Evolutionary conservation across 2,113 vertebrate species (phyloP), one percentile per base, ranked within the genome.

Genomic region (Lethenteron camtschaticum): DNA sequence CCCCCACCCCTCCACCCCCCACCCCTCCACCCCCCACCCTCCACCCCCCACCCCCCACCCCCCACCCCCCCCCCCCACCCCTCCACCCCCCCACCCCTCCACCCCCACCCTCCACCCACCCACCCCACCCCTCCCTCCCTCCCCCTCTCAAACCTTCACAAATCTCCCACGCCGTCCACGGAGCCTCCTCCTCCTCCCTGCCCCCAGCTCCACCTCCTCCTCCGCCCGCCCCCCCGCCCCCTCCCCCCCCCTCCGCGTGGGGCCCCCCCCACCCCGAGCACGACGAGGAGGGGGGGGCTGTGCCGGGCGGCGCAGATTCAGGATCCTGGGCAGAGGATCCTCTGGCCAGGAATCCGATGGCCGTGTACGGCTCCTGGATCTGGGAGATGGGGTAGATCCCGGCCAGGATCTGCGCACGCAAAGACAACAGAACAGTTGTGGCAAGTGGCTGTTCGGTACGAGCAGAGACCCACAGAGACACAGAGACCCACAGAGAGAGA

Each of bases 331-430:
- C 69, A 86, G 77, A 81, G 78, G 6, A 85, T 80, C n/a, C 85
- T 82, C 73, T 82, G 77, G 9, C 88, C 76, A 95, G 77, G 74
- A 84, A 89, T 2, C 89, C 89, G 58, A 95, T 85, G 0, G 88
- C 82, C 0, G 83, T 88, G 76, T 92, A 95, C 1, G 90, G 90
- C 70, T 95, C 88, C 77, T 87, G 89, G 69, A 90, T 83, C 77
- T 95, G 90, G 14, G 90, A 80, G 9, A 92, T 82, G 9, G 89
- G 89, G 77, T 88, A 91, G 73, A 90, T 86, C 1, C 88, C 89
- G 0, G 86, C 81, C 73, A 95, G 77, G 41, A 90, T 85, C 88
- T 92, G 72, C 5, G 16, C 9, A 8, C 14, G 14, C 14, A n/a
- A 66, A 66, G 20, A 66, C 20, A 20, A 24, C 24, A 24, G 2